A percentile compares a stretch with the other conserved stretches of the same genome.
Evolutionary conservation across 2,797 vertebrate species (phyloP).

Genomic region (Nyctibius grandis): DNA sequence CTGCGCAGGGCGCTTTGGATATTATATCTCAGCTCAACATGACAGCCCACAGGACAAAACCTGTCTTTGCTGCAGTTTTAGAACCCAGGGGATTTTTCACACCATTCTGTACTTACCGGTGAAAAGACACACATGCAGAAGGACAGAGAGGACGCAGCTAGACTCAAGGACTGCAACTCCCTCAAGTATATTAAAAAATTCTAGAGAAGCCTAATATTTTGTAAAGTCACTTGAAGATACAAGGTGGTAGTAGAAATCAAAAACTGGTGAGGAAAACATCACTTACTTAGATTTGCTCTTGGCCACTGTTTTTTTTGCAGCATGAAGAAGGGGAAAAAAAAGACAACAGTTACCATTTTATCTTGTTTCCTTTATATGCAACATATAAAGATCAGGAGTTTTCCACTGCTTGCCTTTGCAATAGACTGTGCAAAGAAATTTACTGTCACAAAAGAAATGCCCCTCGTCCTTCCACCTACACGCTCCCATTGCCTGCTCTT

Average conservation of each 20-base stretch:
- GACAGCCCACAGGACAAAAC: background rate
- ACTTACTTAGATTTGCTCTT: slow-evolving; percentile 97
- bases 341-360: slow-evolving; percentile 9
- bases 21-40: background rate
- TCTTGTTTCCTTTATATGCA: background rate
- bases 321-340: background rate
- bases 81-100: background rate
- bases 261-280: background rate
- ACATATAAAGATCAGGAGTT: background rate
- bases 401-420: background rate
- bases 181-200: background rate
- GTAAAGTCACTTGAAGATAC: background rate
- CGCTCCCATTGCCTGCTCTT: background rate
- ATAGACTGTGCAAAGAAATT: background rate
- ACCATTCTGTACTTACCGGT: background rate
- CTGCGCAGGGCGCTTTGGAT: accelerated
- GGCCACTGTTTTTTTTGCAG: slow-evolving; percentile 80
- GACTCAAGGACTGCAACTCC: background rate
- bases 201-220: background rate
- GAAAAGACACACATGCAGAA: background rate
- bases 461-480: accelerated
- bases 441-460: background rate
- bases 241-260: background rate
- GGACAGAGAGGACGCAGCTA: background rate
- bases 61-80: background rate